A percentile compares a stretch with the other conserved stretches of the same genome.
Evolutionary conservation across 2,113 vertebrate species (phyloP).

Genomic region (Oryzias celebensis): DNA sequence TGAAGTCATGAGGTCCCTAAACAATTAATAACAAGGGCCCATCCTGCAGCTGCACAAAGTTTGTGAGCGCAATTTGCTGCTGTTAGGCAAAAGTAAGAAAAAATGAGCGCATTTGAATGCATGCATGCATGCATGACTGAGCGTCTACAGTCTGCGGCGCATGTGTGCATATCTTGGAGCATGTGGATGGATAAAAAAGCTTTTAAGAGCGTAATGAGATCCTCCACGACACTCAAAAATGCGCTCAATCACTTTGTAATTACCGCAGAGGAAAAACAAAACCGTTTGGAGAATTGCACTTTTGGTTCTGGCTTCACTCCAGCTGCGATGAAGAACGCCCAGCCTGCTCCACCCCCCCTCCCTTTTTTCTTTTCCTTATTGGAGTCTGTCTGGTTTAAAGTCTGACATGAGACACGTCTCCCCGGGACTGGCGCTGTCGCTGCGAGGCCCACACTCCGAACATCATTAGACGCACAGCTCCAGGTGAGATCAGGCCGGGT

Average conservation of each 20-base stretch:
- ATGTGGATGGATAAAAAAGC: constrained; percentile 57
- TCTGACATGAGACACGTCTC: constrained; percentile 67
- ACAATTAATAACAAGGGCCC: constrained; percentile 67
- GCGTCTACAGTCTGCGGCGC: constrained; percentile 16
- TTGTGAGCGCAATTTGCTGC: constrained; percentile 27
- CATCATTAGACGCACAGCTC: constrained; percentile 63
- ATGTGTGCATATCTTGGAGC: constrained; percentile 36
- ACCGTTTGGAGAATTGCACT: constrained; percentile 52
- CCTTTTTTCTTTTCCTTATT: constrained; percentile 27
- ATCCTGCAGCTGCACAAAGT: constrained; percentile 52
- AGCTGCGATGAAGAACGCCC: constrained; percentile 47
- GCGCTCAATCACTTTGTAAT: constrained; percentile 63
- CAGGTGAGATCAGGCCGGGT: constrained; percentile 46
- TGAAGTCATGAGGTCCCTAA: constrained; percentile 77
- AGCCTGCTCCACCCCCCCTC: constrained; percentile 4
- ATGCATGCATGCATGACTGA: constrained; percentile 35
- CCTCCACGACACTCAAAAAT: constrained; percentile 61
- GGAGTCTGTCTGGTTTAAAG: constrained; percentile 66
- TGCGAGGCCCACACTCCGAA: constrained; percentile 57
- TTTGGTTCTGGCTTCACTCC: constrained; percentile 55
- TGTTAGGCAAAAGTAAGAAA: constrained; percentile 28
- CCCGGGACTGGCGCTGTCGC: constrained; percentile 56
- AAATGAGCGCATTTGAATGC: constrained; percentile 24
- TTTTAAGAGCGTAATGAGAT: constrained; percentile 69
- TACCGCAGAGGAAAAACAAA: constrained; percentile 57